These are phyloP conservation scores for Papilio machaon DNA, from an alignment of 1,140 invertebrate genomes.

Conservation along the genomic window DNA sequence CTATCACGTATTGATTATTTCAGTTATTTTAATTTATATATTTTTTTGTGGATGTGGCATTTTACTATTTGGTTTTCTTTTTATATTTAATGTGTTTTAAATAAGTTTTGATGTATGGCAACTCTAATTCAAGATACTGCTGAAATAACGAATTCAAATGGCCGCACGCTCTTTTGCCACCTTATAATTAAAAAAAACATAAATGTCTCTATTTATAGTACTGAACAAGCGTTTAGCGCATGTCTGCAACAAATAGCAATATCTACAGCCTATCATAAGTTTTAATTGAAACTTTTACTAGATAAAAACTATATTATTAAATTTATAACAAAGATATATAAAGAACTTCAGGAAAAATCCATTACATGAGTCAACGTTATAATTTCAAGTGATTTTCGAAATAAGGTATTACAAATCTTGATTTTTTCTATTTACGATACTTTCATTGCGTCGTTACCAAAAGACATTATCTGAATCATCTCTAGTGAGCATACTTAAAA, in stretches of 20 bases:
- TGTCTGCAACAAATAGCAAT: neutral
- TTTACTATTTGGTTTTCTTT: too few relatives aligned
- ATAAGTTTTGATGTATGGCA: neutral
- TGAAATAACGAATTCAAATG: neutral
- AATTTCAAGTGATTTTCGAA: neutral
- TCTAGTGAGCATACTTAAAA: neutral
- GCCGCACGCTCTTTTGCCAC: too few relatives aligned
- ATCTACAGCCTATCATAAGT: neutral
- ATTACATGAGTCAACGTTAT: too few relatives aligned
- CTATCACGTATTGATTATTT: too few relatives aligned
- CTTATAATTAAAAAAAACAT: neutral
- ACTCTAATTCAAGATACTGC: neutral
- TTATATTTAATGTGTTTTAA: neutral
- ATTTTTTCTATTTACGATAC: neutral
- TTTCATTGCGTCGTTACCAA: neutral
- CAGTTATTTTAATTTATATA: too few relatives aligned
- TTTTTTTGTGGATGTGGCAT: too few relatives aligned
- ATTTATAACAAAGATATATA: too few relatives aligned
- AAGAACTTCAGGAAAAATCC: too few relatives aligned
- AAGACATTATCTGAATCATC: neutral
- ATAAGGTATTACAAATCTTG: neutral
- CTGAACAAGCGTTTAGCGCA: neutral
- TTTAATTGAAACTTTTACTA: neutral
- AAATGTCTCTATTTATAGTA: neutral
- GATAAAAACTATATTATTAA: neutral